Evolutionary conservation across 1,140 invertebrate genomes (phyloP), one percentile per base, ranked within the genome.

Genomic region (Drosophila sulfurigaster): DNA sequence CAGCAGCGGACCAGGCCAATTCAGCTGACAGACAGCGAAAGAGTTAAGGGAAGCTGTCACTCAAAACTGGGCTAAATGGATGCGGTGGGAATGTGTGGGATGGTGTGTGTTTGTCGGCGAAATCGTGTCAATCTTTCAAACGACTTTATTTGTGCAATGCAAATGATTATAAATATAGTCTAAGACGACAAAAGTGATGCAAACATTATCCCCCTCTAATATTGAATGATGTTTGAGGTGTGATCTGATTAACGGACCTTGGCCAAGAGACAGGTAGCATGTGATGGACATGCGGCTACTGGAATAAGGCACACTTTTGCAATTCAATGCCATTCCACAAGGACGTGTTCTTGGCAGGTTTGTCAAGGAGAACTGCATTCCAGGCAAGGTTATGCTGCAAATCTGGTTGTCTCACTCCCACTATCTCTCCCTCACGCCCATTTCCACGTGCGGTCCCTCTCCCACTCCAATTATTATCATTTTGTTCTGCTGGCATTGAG

Each of bases 31-130:
- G 63, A 32, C 49, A 32, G 25, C 45, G 6, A 20, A 65, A 59
- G 45, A 57, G 56, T 68, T 32, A 56, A 30, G 49, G 65, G 59
- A 83, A 85, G 54, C 68, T 85, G 81, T 81, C 81, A 85, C 28
- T 85, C 67, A 81, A 72, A 63, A 59, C 25, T 8, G 30, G 30
- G 45, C n/a, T 30, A 32, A 54, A 54, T 32, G 35, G 16, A 20
- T 43, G 20, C 3, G 20, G 20, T 25, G 20, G 20, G 20, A 25
- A 25, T 3, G 20, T 25, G 41, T 35, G 15, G 11, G 5, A 2
- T 2, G 1, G 25, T 2, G 35, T 43, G 32, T 48, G 48, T 2
- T 25, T 73, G 60, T 54, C 28, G 15, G 45, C 4, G 41, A 57
- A 62, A 81, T 76, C 56, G 16, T 52, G 78, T 54, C 59, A 75